Conservation (phyloP, 2,797 vertebrate genomes). For the Spondyliosoma cantharus region DNA sequence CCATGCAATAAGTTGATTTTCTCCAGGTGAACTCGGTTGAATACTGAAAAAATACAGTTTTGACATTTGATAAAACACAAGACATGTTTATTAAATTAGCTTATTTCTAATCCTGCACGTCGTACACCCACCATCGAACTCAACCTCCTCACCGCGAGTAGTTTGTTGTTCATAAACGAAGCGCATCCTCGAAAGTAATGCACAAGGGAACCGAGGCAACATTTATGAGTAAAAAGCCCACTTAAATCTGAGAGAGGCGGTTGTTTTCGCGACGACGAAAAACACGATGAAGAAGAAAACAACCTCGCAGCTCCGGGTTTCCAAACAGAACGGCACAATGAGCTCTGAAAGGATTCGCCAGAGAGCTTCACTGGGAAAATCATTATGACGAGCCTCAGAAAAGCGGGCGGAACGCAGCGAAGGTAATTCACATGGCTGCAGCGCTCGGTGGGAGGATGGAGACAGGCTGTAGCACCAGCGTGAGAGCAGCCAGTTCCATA, state of each 20-base stretch:
- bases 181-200: not conserved
- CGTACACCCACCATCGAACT: not conserved
- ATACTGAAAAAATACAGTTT: no score
- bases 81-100: no score
- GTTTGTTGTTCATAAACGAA: not conserved
- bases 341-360: no score
- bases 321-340: not conserved
- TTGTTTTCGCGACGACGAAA: not conserved
- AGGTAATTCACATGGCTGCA: slow-evolving; percentile 1
- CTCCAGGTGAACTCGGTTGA: no score
- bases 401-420: not conserved
- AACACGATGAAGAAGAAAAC: not conserved
- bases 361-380: not conserved
- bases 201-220: not conserved
- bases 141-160: not conserved
- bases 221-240: not conserved
- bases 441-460: not conserved
- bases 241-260: no score
- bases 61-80: no score
- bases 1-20: no score
- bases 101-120: no score
- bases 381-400: not conserved
- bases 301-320: not conserved
- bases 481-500: slow-evolving; percentile 3
- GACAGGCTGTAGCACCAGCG: not conserved